Evolutionary conservation across 1,140 invertebrate genomes (phyloP).

Genomic region (Drosophila pandora): DNA sequence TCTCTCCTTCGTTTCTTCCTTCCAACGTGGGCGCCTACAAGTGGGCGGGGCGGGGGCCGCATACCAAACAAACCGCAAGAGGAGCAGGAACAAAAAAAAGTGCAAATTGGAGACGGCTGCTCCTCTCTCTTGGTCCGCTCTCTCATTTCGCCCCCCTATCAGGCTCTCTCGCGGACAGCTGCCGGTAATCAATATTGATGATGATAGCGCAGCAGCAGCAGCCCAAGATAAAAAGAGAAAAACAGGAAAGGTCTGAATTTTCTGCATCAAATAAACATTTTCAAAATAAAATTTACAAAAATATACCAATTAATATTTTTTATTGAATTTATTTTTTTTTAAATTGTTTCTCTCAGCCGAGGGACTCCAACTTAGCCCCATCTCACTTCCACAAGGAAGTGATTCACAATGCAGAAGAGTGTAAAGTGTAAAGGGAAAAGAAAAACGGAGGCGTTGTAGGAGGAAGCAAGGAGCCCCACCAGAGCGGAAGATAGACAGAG

Average conservation of each 20-base stretch:
- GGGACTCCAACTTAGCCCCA: not conserved
- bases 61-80: slow-evolving; percentile 53
- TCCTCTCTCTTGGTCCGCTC: slow-evolving; percentile 3
- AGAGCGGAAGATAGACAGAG: slow-evolving; percentile 11
- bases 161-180: slow-evolving; percentile 61
- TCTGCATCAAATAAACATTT: slow-evolving; percentile 8
- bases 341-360: not conserved
- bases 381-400: slow-evolving; percentile 21
- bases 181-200: slow-evolving; percentile 82
- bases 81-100: slow-evolving; percentile 37
- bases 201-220: slow-evolving; percentile 53
- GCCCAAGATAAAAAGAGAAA: slow-evolving; percentile 56
- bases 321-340: not conserved
- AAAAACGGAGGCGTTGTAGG: slow-evolving; percentile 45
- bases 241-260: slow-evolving; percentile 56
- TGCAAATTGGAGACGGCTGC: slow-evolving; percentile 55
- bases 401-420: slow-evolving; percentile 41
- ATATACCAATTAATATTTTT: not conserved
- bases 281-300: too few species aligned
- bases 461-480: slow-evolving; percentile 41
- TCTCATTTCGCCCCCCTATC: slow-evolving; percentile 1
- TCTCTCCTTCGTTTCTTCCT: slow-evolving; percentile 21
- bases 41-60: slow-evolving; percentile 55
- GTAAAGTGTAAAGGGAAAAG: slow-evolving; percentile 15
- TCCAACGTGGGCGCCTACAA: slow-evolving; percentile 77